Conservation (phyloP, 2,113 vertebrate genomes). For the Sylvilagus bachmani region DNA sequence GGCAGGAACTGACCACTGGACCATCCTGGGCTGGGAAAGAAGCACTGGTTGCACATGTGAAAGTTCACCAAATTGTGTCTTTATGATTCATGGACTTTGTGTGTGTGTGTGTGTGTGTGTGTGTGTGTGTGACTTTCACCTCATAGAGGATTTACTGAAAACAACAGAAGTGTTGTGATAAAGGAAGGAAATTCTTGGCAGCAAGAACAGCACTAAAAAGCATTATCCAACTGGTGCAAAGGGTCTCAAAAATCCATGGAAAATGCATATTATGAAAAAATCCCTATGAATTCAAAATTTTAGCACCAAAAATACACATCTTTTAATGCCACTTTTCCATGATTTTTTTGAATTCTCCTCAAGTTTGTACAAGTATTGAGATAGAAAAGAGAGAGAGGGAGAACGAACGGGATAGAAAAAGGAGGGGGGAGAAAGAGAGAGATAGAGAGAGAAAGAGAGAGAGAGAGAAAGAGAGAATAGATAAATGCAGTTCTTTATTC, state of each 20-base stretch:
- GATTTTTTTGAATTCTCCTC: too few species aligned
- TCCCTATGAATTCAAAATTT: too few species aligned
- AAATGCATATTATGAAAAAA: too few species aligned
- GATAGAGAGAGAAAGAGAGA: background rate
- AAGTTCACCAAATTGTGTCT: background rate
- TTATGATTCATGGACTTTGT: background rate
- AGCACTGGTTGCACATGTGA: background rate
- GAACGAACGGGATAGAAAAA: background rate
- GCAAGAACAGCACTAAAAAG: background rate
- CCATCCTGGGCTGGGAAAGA: background rate
- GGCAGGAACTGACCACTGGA: fast-evolving
- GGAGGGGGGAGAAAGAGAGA: too few species aligned
- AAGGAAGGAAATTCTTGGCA: slow-evolving; percentile 21
- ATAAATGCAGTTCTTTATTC: slow-evolving; percentile 25
- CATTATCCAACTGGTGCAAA: background rate
- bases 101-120: too few species aligned
- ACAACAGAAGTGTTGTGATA: background rate
- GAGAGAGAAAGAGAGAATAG: background rate
- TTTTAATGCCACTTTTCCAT: too few species aligned
- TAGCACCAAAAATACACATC: too few species aligned
- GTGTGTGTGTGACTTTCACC: background rate
- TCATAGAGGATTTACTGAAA: slow-evolving; percentile 17
- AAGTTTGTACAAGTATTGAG: background rate
- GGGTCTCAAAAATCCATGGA: too few species aligned
- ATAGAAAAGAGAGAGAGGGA: background rate